Evolutionary conservation across 2,888 invertebrate species (phyloP).

Genomic region (Exocentrus adspersus): DNA sequence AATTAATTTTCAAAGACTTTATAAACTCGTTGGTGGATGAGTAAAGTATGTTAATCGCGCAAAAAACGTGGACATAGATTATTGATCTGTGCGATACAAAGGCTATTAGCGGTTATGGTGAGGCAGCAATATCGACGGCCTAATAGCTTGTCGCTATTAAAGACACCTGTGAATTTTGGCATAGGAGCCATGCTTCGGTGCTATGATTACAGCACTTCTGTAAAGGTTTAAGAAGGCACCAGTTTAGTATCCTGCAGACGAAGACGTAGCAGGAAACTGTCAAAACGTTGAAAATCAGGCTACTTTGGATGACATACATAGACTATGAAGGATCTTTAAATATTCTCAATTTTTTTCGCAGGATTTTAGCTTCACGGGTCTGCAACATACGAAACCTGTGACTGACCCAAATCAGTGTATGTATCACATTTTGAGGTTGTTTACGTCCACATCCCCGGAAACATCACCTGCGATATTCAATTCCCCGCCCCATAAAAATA

Average conservation of each 20-base stretch:
- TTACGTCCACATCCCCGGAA: no score
- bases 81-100: not conserved
- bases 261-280: no score
- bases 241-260: no score
- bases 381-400: not conserved
- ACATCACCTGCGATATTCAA: slow-evolving; percentile 10
- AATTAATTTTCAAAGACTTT: slow-evolving; percentile 11
- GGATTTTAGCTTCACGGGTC: no score
- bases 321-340: no score
- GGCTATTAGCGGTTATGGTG: not conserved
- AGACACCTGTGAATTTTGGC: not conserved
- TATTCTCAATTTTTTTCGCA: no score
- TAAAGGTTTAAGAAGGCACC: no score
- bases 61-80: not conserved
- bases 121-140: not conserved
- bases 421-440: no score
- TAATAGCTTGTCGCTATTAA: not conserved
- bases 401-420: not conserved
- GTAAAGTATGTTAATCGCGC: not conserved
- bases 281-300: no score
- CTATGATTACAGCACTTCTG: no score
- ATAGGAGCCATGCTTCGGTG: not conserved
- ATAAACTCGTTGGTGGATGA: not conserved
- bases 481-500: slow-evolving; percentile 5
- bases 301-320: no score